Evolutionary conservation across 2,113 vertebrate genomes (phyloP).

Genomic region (cat (Felis catus)): F.catus_Fca126_mat1.0 CM031420.1:89564001-89564500

Average conservation of each 20-base stretch:
- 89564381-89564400: not conserved
- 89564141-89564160: not conserved
- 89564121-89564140: not conserved
- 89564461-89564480: not conserved
- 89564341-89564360: not conserved
- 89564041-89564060: not conserved
- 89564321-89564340: not conserved
- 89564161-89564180: not conserved
- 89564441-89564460: not conserved
- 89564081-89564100: not conserved
- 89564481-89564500: not conserved
- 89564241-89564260: not conserved
- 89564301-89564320: not conserved
- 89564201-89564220: not conserved
- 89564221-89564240: not conserved
- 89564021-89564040: not conserved
- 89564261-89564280: too few relatives aligned
- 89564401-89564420: not conserved
- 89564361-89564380: not conserved
- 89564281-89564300: not conserved
- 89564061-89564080: not conserved
- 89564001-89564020: not conserved
- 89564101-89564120: not conserved
- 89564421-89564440: not conserved
- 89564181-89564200: not conserved